Evolutionary conservation across 1,140 invertebrate species (phyloP).

Genomic region (Anthonomus grandis): DNA sequence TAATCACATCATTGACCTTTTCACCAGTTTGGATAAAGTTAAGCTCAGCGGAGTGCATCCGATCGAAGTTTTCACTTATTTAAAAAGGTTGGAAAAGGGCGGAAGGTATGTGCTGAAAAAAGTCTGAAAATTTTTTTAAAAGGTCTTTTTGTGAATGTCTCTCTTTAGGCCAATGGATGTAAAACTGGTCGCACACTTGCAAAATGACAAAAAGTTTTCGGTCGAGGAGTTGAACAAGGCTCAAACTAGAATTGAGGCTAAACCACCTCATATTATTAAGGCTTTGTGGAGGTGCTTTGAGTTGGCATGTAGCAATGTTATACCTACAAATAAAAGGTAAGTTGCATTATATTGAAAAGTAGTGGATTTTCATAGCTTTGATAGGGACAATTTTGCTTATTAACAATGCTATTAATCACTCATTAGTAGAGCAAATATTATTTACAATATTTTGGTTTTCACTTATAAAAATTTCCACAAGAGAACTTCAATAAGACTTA

Average conservation of each 20-base stretch:
- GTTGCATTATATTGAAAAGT: no score
- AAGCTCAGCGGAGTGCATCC: constrained; percentile 56
- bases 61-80: constrained; percentile 55
- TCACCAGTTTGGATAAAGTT: constrained; percentile 51
- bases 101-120: constrained; percentile 48
- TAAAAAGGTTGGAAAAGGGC: constrained; percentile 56
- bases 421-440: no score
- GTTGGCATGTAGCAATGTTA: constrained; percentile 47
- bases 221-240: constrained; percentile 29
- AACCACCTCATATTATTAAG: constrained; percentile 31
- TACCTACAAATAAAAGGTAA: constrained; percentile 49
- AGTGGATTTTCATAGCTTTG: no score
- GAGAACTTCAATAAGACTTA: no score
- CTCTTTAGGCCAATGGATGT: constrained; percentile 40
- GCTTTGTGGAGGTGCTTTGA: constrained; percentile 38
- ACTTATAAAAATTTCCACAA: no score
- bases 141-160: no score
- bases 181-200: constrained; percentile 34
- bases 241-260: constrained; percentile 31
- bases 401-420: no score
- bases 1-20: constrained; percentile 47
- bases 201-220: constrained; percentile 34
- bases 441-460: no score
- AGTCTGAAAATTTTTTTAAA: background rate
- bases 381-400: no score